phyloP scores from a whole-genome alignment of 2,888 invertebrate species.

The Ornithoptera alexandrae region DNA sequence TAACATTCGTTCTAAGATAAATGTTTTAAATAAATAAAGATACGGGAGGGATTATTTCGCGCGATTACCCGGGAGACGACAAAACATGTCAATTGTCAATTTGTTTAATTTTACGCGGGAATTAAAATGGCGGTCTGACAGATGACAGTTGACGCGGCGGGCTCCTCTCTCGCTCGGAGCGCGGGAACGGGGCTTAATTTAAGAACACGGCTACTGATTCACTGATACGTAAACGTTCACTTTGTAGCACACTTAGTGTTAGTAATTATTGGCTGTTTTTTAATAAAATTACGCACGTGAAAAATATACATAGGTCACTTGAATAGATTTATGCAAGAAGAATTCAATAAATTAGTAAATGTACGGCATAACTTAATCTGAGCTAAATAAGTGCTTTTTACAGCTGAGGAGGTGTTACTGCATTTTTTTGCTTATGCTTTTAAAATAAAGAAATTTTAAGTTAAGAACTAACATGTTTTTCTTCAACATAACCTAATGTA shows the following conservation, averaged over 20 bases:
- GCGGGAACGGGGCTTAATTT: conserved; percentile 17
- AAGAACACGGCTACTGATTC: background rate
- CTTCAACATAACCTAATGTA: background rate
- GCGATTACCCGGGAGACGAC: conserved; percentile 72
- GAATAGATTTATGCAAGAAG: no score
- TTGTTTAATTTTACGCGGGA: conserved; percentile 69
- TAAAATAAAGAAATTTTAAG: no score
- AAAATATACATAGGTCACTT: no score
- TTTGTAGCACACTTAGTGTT: background rate
- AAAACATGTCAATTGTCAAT: conserved; percentile 77
- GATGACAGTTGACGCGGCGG: conserved; percentile 60
- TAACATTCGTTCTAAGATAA: background rate
- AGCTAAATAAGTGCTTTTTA: no score
- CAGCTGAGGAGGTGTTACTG: no score
- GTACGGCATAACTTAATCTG: no score
- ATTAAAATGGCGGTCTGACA: conserved; percentile 72
- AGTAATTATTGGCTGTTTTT: no score
- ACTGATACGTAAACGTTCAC: background rate
- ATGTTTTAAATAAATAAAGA: background rate
- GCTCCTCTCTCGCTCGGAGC: background rate
- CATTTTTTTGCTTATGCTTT: no score
- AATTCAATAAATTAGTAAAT: no score
- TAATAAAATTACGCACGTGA: no score
- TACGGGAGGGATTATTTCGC: conserved; percentile 56
- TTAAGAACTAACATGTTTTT: no score